Conservation (phyloP, 2,113 vertebrate genomes). For the Notarius lentiginosus region DNA sequence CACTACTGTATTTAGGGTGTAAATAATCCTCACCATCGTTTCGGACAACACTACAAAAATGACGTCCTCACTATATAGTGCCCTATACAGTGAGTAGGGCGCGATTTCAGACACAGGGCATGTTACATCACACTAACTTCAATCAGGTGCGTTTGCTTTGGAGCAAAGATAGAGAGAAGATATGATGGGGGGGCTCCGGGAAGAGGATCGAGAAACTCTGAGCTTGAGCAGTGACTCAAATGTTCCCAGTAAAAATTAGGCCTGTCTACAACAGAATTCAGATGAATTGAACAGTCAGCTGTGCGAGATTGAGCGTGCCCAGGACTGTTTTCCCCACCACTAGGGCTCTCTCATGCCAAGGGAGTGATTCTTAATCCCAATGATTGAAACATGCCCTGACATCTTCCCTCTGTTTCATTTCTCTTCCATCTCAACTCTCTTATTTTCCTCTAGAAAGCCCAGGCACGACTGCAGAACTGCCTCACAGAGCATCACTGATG, state of each 20-base stretch:
- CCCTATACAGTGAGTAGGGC: no score
- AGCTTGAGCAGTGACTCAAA: neutral
- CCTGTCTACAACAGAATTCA: neutral
- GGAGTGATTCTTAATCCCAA: conserved; percentile 17
- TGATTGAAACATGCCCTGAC: conserved; percentile 27
- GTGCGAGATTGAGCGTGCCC: conserved; percentile 17
- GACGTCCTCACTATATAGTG: no score
- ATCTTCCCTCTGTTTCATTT: neutral
- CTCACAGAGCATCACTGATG: neutral
- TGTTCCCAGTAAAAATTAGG: neutral
- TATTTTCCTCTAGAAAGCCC: neutral
- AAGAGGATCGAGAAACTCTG: no score
- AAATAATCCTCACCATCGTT: no score
- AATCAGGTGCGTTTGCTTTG: no score
- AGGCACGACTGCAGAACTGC: neutral
- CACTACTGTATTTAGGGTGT: no score
- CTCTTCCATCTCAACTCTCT: neutral
- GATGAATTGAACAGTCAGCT: neutral
- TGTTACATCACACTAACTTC: no score
- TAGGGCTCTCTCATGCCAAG: neutral
- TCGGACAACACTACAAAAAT: no score
- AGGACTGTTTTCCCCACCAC: neutral
- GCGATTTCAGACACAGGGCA: no score
- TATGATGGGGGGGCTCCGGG: no score
- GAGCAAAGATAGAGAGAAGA: no score